Conservation (phyloP, 1,140 invertebrate species). For the Grapholita molesta region DNA sequence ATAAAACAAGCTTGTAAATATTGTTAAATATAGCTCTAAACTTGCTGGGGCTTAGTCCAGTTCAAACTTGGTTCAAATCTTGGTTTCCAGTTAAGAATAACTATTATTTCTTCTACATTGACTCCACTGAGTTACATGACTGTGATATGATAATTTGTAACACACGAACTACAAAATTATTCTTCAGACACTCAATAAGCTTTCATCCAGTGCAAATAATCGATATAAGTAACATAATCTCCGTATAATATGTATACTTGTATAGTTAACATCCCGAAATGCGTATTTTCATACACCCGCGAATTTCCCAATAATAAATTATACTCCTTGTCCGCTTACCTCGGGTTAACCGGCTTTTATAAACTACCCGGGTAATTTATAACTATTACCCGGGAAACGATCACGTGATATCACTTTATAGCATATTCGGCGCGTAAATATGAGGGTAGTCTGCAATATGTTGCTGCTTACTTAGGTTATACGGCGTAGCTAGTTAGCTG, state of each 20-base stretch:
- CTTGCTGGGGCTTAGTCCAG: no score
- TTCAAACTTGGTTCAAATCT: no score
- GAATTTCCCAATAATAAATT: slow-evolving; percentile 76
- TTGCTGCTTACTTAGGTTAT: slow-evolving; percentile 12
- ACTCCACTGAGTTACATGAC: no score
- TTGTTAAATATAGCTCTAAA: no score
- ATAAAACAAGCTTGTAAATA: no score
- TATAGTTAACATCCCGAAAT: slow-evolving; percentile 33
- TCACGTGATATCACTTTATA: slow-evolving; percentile 77
- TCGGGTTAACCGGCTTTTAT: slow-evolving; percentile 77
- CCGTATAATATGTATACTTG: background rate
- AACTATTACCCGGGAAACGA: slow-evolving; percentile 75
- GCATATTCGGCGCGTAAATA: slow-evolving; percentile 72
- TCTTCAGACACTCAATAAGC: background rate
- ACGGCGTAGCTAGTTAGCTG: background rate
- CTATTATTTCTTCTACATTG: no score
- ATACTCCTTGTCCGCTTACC: slow-evolving; percentile 74
- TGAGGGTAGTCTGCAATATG: slow-evolving; percentile 52
- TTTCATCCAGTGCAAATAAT: background rate
- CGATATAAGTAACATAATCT: background rate
- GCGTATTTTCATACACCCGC: slow-evolving; percentile 67
- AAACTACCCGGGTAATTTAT: slow-evolving; percentile 76
- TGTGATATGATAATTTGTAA: background rate
- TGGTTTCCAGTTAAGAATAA: no score
- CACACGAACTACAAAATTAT: background rate